Evolutionary conservation across 30 jellyfish, hydroid and myxozoan genomes (phyloP).

Genomic region (Turritopsis dohrnii): DNA sequence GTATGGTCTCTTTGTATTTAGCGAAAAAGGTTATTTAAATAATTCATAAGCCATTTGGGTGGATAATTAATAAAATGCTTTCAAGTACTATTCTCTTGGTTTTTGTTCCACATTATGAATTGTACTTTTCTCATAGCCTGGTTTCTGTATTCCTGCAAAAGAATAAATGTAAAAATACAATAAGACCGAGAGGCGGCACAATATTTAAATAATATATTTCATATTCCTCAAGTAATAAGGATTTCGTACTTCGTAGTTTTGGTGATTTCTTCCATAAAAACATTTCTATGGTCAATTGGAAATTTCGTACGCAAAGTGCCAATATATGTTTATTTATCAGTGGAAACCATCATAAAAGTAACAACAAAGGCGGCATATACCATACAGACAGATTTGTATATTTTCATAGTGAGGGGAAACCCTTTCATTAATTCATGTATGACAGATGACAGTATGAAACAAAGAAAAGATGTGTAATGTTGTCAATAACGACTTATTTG

Average conservation of each 20-base stretch:
- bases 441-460: conserved; percentile 21
- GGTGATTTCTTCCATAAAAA: too few relatives aligned
- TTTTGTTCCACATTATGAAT: background rate
- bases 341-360: background rate
- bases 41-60: background rate
- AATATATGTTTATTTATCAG: background rate
- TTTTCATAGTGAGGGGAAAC: conserved; percentile 23
- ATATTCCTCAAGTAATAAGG: too few relatives aligned
- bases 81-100: background rate
- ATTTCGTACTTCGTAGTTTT: too few relatives aligned
- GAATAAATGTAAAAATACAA: too few relatives aligned
- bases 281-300: background rate
- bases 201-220: too few relatives aligned
- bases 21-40: background rate
- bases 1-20: background rate
- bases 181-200: too few relatives aligned
- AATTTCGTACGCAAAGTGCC: background rate
- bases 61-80: background rate
- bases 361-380: background rate
- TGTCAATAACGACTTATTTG: conserved; percentile 13
- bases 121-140: background rate
- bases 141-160: background rate
- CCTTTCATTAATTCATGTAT: conserved; percentile 18
- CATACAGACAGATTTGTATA: conserved; percentile 8
- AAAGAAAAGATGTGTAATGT: background rate